Evolutionary conservation across 2,888 invertebrate genomes (phyloP), one percentile per base, ranked within the genome.

Genomic region (Drosophila paranaensis): DNA sequence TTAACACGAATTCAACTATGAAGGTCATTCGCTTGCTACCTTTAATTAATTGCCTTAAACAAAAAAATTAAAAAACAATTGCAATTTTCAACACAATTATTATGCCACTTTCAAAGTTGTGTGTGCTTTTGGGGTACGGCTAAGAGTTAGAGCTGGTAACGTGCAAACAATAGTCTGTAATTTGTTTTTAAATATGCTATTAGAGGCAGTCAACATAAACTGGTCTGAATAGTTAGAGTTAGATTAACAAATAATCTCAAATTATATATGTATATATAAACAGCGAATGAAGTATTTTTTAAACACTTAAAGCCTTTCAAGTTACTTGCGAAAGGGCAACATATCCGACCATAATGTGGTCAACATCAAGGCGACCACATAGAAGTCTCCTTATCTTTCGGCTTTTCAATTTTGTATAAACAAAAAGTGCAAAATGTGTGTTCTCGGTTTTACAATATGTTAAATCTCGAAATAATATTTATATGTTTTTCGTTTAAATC

Each of bases 81-180:
- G 55, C 71, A 78, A 78, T 85, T 83, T 87, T 64, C 68, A 88
- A 89, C 82, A 75, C 88, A 81, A 84, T 64, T 75, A 70, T 67
- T 71, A 48, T 66, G 81, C 60, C 74, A 71, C 63, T 56, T 27
- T 57, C 37, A 54, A 33, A 57, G 54, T 50, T 54, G 46, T 46
- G 50, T 72, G 25, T 40, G 20, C 2, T 61, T 43, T 13, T 42
- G 20, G 14, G 25, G 35, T 50, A 37, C 43, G 57, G 10, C 54
- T 48, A 39, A 48, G 57, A 60, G 55, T 63, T 58, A 14, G n/a
- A 68, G 64, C 51, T 40, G 65, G 65, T 75, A 67, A 67, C 64
- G 56, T 46, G 58, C 39, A 62, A 71, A 70, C 82, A 81, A 79
- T 84, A 69, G 65, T 40, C 51, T 60, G 64, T 78, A 77, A 81